Base-by-base conservation (phyloP, 2,113 vertebrate genomes). In the Acrocephalus kingi region DNA sequence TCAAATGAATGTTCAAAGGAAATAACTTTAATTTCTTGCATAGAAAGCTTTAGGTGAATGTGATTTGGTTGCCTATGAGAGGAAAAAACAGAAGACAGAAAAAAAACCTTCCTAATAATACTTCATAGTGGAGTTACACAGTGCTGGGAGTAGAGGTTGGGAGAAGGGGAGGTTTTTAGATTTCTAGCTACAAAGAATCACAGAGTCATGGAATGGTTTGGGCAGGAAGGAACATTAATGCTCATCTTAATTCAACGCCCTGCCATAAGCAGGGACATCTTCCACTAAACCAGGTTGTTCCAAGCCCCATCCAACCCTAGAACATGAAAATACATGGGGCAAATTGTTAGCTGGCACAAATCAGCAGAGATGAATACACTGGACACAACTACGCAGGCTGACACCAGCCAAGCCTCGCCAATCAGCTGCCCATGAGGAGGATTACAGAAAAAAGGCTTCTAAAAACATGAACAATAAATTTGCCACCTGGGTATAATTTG, bases 401-500 rank as follows among this genome's bases (percentile, higher is more conserved):
- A 35, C 67, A 89, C 30, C 73, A 77, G 72, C 46, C 72, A 45
- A 71, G 67, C 49, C 43, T 27, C 1, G 0, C 75, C 52, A 48
- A 75, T 72, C 20, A 68, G 66, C 51, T 0, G 0, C 66, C 61
- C 71, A 51, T 18, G 4, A 89, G 49, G 59, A 95, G 77, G 82
- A 75, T 91, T 89, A 81, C 15, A 52, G 20, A 52, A 73, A 78
- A 84, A 83, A 72, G 30, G 39, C 72, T 58, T 88, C 59, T 69
- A 59, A 90, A 81, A 88, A 37, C 63, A 56, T 0, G 6, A 90
- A 87, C 62, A 95, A 87, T 91, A 83, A 77, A 92, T 74, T 66
- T 93, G 92, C 76, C 94, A 92, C 90, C 90, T 85, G 90, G 80
- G 81, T 80, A 71, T 76, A 67, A 87, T 94, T 89, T 90, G 76